A percentile compares a stretch with the other conserved stretches of the same genome.
Conservation (phyloP, 2,113 vertebrate genomes). For the Tachysurus fulvidraco region DNA sequence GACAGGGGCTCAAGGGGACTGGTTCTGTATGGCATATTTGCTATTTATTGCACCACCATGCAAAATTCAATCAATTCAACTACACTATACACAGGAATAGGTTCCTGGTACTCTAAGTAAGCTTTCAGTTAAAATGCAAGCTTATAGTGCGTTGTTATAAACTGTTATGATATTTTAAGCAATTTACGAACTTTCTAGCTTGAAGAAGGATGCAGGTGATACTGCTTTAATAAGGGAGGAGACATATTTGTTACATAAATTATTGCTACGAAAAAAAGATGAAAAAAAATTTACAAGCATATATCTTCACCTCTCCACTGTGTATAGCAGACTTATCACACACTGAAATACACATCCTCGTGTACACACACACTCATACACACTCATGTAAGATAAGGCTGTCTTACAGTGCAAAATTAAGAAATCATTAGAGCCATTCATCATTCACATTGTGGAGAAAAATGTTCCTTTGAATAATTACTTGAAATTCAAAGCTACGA, state of each 20-base stretch:
- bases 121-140: not conserved
- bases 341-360: slow-evolving; percentile 18
- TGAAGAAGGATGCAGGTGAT: slow-evolving; percentile 51
- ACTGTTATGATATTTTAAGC: slow-evolving; percentile 15
- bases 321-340: slow-evolving; percentile 39
- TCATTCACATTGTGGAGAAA: slow-evolving; percentile 60
- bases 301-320: slow-evolving; percentile 47
- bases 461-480: slow-evolving; percentile 68
- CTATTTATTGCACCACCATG: not conserved
- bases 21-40: not conserved
- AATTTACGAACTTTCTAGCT: slow-evolving; percentile 33
- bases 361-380: slow-evolving; percentile 28
- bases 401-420: slow-evolving; percentile 59
- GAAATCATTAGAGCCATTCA: slow-evolving; percentile 63
- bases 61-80: not conserved
- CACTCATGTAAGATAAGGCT: slow-evolving; percentile 49
- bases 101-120: not conserved
- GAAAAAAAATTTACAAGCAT: slow-evolving; percentile 32
- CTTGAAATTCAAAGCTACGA: slow-evolving; percentile 72
- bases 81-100: not conserved
- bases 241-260: slow-evolving; percentile 46
- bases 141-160: no score
- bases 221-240: slow-evolving; percentile 54
- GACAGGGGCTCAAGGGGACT: not conserved
- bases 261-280: slow-evolving; percentile 35